phyloP scores from a whole-genome alignment of 2,113 vertebrate species.

The Accipiter cooperii region DNA sequence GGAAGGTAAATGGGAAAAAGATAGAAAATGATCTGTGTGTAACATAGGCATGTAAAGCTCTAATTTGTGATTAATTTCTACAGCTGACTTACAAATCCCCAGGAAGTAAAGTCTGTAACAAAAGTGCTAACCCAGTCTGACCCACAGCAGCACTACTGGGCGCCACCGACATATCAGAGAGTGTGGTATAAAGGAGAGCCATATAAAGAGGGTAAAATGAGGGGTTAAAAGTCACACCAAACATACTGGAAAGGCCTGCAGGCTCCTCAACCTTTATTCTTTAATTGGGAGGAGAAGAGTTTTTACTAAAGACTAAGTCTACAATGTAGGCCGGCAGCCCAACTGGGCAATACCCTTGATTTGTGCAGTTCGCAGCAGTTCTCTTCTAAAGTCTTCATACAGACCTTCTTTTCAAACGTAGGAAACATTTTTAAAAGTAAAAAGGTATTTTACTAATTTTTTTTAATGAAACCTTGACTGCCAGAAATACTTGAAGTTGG shows the following conservation, averaged over 20 bases:
- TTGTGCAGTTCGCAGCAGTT: conserved; percentile 63
- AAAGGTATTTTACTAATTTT: conserved; percentile 73
- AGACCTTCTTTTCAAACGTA: conserved; percentile 37
- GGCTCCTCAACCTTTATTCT: conserved; percentile 71
- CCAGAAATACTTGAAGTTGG: conserved; percentile 59
- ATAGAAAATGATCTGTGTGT: neutral
- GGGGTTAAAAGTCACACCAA: conserved; percentile 71
- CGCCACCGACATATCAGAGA: neutral
- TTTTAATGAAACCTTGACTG: conserved; percentile 70
- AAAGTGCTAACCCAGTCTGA: conserved; percentile 44
- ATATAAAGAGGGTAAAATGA: conserved; percentile 61
- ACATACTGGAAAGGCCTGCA: conserved; percentile 67
- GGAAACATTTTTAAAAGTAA: conserved; percentile 67
- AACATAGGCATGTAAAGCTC: neutral
- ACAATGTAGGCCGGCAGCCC: conserved; percentile 76
- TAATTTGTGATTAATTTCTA: neutral
- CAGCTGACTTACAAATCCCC: neutral
- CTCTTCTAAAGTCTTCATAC: conserved; percentile 65
- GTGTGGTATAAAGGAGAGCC: conserved; percentile 40
- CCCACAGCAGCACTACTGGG: conserved; percentile 30
- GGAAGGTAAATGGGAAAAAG: neutral
- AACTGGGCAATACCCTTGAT: conserved; percentile 75
- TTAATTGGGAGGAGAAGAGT: conserved; percentile 75
- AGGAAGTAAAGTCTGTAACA: neutral
- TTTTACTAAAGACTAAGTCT: conserved; percentile 69